These are phyloP conservation scores for Aleiodes sp. DNA, from an alignment of 1,140 invertebrate genomes.

Conservation along the genomic window DNA sequence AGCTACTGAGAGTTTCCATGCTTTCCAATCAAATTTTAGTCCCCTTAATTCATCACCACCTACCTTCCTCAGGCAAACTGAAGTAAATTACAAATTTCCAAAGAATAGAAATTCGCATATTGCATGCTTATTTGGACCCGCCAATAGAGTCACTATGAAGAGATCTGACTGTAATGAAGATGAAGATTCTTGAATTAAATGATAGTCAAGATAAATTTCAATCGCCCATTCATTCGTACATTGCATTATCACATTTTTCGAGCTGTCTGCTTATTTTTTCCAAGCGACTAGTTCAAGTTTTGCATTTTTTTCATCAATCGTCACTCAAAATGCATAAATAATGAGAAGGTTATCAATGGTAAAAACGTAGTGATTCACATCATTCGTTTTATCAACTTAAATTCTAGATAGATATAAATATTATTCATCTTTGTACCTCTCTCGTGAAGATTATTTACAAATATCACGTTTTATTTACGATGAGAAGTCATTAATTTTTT, in stretches of 20 bases:
- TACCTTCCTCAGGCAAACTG: too few relatives aligned
- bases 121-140: too few relatives aligned
- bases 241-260: slow-evolving; percentile 59
- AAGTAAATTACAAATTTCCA: too few relatives aligned
- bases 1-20: too few relatives aligned
- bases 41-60: too few relatives aligned
- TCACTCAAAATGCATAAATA: too few relatives aligned
- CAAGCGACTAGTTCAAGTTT: slow-evolving; percentile 56
- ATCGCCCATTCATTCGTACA: slow-evolving; percentile 35
- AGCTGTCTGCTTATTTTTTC: slow-evolving; percentile 52
- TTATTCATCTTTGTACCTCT: background rate
- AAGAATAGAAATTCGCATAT: too few relatives aligned
- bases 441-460: slow-evolving; percentile 26
- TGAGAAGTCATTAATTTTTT: slow-evolving; percentile 17
- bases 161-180: too few relatives aligned
- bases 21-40: too few relatives aligned
- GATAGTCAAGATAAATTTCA: slow-evolving; percentile 37
- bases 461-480: slow-evolving; percentile 32
- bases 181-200: slow-evolving; percentile 37
- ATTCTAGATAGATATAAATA: background rate
- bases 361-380: background rate
- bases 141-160: too few relatives aligned
- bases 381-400: background rate
- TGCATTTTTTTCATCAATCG: too few relatives aligned
- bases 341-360: too few relatives aligned